These are phyloP conservation scores for Rhinoptilus africanus DNA, from an alignment of 2,113 vertebrate genomes.

Conservation along the genomic window DNA sequence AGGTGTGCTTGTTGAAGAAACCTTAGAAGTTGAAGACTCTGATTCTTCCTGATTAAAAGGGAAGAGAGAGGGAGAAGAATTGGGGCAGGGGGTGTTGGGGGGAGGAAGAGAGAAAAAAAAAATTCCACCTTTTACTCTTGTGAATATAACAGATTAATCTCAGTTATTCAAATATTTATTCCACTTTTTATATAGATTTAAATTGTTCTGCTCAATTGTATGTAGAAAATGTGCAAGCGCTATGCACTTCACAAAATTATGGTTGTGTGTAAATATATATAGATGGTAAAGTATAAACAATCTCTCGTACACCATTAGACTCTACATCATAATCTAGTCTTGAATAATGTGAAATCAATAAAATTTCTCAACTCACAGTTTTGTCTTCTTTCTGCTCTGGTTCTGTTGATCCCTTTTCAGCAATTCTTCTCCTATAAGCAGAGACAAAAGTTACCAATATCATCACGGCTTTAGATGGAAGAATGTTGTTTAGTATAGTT, in stretches of 20 bases:
- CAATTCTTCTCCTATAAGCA: constrained; percentile 90
- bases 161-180: background rate
- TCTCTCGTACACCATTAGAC: background rate
- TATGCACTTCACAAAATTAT: background rate
- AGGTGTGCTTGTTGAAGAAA: constrained; percentile 92
- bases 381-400: constrained; percentile 88
- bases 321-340: background rate
- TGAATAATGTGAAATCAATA: background rate
- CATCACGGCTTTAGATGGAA: background rate
- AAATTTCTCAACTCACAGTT: constrained; percentile 78
- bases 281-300: background rate
- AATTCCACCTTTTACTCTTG: background rate
- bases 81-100: too few relatives aligned
- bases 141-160: background rate
- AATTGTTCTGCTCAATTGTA: background rate
- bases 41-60: constrained; percentile 85
- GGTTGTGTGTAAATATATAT: background rate
- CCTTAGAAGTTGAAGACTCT: constrained; percentile 85
- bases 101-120: background rate
- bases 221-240: background rate
- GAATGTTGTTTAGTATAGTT: background rate
- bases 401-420: constrained; percentile 95
- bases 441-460: background rate
- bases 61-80: background rate
- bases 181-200: background rate